These are phyloP conservation scores for Acipenser oxyrinchus DNA, from an alignment of 2,797 vertebrate species.

Conservation along the genomic window DNA sequence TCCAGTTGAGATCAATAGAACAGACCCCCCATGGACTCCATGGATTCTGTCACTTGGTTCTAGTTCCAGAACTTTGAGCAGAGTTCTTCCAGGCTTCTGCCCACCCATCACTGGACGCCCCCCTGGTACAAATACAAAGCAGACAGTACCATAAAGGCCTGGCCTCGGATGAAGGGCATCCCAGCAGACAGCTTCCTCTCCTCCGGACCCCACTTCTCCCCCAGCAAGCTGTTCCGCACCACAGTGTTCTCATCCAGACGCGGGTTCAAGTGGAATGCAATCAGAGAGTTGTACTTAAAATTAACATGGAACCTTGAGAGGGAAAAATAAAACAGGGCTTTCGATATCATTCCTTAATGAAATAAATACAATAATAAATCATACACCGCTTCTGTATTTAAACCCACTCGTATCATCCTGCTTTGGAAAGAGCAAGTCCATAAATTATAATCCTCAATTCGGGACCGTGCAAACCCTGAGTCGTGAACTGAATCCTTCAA, in stretches of 20 bases:
- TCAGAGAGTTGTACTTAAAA: conserved; percentile 34
- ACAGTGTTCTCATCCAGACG: conserved; percentile 49
- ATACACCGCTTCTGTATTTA: neutral
- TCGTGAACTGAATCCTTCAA: neutral
- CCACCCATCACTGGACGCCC: too few species aligned
- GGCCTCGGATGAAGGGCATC: conserved; percentile 48
- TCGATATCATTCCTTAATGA: neutral
- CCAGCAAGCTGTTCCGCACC: conserved; percentile 49
- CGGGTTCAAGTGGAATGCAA: conserved; percentile 59
- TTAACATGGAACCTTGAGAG: conserved; percentile 49
- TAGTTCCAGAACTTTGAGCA: neutral
- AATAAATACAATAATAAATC: conserved; percentile 1
- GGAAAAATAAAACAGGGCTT: neutral
- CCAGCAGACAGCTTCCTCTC: conserved; percentile 36
- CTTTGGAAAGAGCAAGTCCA: neutral
- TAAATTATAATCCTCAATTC: neutral
- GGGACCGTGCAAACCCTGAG: neutral
- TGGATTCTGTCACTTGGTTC: too few species aligned
- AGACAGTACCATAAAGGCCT: conserved; percentile 46
- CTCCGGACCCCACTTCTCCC: conserved; percentile 44
- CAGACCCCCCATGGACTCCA: neutral
- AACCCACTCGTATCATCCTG: too few species aligned
- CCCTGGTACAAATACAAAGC: neutral
- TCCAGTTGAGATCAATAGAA: neutral
- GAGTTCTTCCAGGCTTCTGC: neutral